Conservation (phyloP, 2,113 vertebrate genomes). For the Gavia stellata region DNA sequence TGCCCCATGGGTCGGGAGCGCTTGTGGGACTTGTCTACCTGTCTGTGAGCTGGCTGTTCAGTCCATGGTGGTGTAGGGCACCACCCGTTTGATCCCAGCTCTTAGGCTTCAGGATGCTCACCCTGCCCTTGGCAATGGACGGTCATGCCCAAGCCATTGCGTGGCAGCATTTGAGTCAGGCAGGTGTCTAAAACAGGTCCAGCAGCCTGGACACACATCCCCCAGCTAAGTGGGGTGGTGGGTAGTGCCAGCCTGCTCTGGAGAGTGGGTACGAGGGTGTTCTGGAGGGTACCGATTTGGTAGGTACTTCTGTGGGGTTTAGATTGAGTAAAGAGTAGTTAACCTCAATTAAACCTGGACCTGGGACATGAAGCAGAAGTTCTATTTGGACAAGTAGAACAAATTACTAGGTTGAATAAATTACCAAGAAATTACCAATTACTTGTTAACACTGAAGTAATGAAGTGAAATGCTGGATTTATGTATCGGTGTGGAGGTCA, state of each 20-base stretch:
- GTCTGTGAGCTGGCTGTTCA: background rate
- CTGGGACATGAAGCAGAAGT: background rate
- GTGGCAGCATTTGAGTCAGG: accelerated
- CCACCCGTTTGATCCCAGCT: background rate
- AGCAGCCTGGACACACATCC: background rate
- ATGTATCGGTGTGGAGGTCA: accelerated
- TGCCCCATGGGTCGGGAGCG: accelerated
- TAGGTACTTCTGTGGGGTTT: background rate
- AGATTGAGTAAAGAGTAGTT: background rate
- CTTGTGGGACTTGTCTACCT: background rate
- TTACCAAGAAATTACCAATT: background rate
- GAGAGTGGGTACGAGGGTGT: accelerated
- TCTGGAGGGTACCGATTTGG: background rate
- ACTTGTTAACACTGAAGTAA: background rate
- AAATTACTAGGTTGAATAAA: background rate
- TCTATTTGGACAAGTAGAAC: background rate
- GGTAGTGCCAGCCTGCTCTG: background rate
- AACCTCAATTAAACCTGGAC: background rate
- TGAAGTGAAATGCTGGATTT: background rate
- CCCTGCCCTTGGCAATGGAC: background rate
- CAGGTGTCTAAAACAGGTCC: background rate
- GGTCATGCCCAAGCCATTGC: background rate
- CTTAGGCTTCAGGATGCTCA: background rate
- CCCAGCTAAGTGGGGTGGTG: background rate
- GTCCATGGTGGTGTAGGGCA: accelerated